Conservation (phyloP, 2,113 vertebrate genomes). For the Malurus alboscapulatus region DNA sequence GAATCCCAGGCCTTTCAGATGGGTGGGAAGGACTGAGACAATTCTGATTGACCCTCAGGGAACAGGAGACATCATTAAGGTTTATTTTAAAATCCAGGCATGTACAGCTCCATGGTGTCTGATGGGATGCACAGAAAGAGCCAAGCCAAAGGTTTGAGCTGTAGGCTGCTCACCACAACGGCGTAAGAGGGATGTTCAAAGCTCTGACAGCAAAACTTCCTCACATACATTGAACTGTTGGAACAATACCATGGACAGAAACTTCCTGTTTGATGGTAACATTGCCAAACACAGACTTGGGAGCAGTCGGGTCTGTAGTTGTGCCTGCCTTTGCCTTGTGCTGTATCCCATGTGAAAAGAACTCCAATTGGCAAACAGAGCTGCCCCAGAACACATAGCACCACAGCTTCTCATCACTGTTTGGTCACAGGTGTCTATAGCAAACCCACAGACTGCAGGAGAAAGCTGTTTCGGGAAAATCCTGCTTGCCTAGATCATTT, state of each 20-base stretch:
- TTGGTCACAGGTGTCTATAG: background rate
- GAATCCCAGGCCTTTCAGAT: background rate
- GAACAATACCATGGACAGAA: background rate
- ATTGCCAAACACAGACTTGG: background rate
- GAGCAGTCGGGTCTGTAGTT: background rate
- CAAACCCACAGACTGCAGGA: background rate
- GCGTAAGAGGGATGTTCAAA: background rate
- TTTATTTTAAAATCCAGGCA: background rate
- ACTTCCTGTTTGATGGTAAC: background rate
- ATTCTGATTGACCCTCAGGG: background rate
- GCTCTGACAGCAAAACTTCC: background rate
- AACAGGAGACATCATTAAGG: accelerated
- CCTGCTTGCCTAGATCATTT: background rate
- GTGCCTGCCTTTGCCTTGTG: background rate
- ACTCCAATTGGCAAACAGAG: background rate
- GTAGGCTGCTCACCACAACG: accelerated
- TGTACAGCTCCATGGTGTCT: background rate
- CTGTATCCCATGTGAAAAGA: background rate
- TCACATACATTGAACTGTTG: background rate
- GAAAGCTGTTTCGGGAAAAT: background rate
- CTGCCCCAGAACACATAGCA: background rate
- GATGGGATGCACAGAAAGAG: background rate
- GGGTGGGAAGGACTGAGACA: background rate
- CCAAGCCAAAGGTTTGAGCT: background rate
- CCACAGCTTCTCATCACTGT: background rate